A percentile compares a stretch with the other conserved stretches of the same genome.
Evolutionary conservation across 1,140 invertebrate species (phyloP).

Genomic region (Platorchestia sp.): DNA sequence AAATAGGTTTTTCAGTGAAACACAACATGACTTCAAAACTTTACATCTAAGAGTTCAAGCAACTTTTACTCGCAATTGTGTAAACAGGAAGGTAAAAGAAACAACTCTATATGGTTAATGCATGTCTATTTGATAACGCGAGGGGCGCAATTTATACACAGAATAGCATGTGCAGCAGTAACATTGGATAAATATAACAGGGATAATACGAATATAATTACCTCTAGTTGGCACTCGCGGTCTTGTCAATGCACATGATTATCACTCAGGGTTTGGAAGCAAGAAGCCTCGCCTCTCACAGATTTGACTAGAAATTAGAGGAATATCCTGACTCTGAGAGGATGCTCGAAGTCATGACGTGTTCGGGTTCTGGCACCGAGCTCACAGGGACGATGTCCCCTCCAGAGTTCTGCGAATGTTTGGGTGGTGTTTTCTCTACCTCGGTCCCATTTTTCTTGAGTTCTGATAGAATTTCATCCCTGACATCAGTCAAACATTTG

Average conservation of each 20-base stretch:
- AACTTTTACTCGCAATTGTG: background rate
- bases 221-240: conserved; percentile 24
- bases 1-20: too few relatives aligned
- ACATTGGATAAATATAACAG: conserved; percentile 45
- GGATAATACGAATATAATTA: background rate
- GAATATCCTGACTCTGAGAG: conserved; percentile 66
- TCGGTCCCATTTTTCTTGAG: conserved; percentile 59
- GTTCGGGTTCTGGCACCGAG: conserved; percentile 73
- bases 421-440: conserved; percentile 52
- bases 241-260: conserved; percentile 41
- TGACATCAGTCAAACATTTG: conserved; percentile 77
- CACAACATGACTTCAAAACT: too few relatives aligned
- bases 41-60: background rate
- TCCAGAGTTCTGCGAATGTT: conserved; percentile 70
- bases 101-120: background rate
- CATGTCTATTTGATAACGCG: background rate
- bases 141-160: background rate
- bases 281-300: conserved; percentile 27
- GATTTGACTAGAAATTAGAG: conserved; percentile 63
- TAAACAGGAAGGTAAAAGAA: background rate
- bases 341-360: conserved; percentile 67
- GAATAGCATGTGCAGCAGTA: background rate
- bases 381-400: conserved; percentile 69
- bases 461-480: conserved; percentile 76
- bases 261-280: background rate